Conservation (phyloP, 2,113 vertebrate genomes). For the Progne subis region DNA sequence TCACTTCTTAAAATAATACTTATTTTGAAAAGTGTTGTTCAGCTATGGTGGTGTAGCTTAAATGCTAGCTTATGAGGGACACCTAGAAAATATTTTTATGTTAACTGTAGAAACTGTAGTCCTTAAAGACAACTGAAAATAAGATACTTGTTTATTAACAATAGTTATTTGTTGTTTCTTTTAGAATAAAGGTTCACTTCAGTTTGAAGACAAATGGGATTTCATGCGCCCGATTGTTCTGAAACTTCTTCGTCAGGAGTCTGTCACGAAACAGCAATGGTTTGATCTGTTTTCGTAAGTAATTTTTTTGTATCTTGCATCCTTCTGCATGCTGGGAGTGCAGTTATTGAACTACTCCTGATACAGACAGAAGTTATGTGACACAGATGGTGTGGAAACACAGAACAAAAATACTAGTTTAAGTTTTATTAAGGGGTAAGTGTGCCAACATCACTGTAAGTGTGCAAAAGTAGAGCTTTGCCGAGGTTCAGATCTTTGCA, state of each 20-base stretch:
- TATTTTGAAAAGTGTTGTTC: neutral
- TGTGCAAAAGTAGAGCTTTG: neutral
- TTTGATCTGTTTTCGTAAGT: conserved; percentile 99
- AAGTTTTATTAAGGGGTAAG: neutral
- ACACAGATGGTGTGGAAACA: neutral
- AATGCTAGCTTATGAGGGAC: neutral
- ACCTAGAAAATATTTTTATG: neutral
- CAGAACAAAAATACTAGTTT: neutral
- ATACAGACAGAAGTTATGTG: neutral
- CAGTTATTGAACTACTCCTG: neutral
- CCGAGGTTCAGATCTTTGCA: neutral
- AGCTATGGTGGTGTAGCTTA: neutral
- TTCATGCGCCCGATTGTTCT: conserved; percentile 97
- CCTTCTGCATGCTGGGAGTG: conserved; percentile 33
- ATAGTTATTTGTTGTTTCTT: neutral
- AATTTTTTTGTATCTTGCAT: neutral
- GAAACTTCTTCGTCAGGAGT: conserved; percentile 97
- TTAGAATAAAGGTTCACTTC: conserved; percentile 98
- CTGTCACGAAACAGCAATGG: conserved; percentile 98
- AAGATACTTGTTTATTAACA: neutral
- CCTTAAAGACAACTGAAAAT: neutral
- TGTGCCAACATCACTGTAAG: neutral
- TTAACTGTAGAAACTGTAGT: neutral
- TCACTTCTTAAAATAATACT: neutral
- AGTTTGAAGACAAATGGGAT: conserved; percentile 99